phyloP scores from a whole-genome alignment of 2,797 vertebrate species.

The Acipenser ruthenus region DNA sequence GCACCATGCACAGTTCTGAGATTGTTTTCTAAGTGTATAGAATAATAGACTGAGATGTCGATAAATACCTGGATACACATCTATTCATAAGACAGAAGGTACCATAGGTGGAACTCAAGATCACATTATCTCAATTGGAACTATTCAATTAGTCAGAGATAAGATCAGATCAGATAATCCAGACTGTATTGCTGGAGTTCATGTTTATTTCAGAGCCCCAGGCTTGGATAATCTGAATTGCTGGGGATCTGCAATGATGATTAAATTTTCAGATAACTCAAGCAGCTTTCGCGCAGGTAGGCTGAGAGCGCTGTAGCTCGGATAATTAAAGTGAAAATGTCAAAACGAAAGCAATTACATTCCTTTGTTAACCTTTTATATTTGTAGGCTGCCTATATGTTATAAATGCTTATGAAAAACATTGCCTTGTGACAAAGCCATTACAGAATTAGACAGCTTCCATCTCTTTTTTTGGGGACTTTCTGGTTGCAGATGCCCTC shows the following conservation, averaged over 20 bases:
- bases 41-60: background rate
- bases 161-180: conserved; percentile 23
- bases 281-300: conserved; percentile 19
- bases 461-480: too few species aligned
- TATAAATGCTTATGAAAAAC: too few species aligned
- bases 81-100: conserved; percentile 14
- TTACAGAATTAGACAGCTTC: too few species aligned
- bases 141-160: conserved; percentile 28
- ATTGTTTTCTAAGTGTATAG: too few species aligned
- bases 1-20: too few species aligned
- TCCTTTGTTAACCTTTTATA: too few species aligned
- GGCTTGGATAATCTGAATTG: conserved; percentile 24
- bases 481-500: too few species aligned
- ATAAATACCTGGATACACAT: conserved; percentile 20
- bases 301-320: background rate
- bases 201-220: conserved; percentile 24
- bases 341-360: too few species aligned
- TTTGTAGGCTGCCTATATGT: too few species aligned
- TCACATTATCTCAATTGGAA: conserved; percentile 18
- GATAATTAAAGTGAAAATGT: too few species aligned
- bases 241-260: conserved; percentile 19
- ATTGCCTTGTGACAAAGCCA: too few species aligned
- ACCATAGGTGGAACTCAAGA: conserved; percentile 29
- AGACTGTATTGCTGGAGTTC: conserved; percentile 15
- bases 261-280: conserved; percentile 26